Conservation (phyloP, 2,888 invertebrate genomes). For the Euspilapteryx auroguttella region DNA sequence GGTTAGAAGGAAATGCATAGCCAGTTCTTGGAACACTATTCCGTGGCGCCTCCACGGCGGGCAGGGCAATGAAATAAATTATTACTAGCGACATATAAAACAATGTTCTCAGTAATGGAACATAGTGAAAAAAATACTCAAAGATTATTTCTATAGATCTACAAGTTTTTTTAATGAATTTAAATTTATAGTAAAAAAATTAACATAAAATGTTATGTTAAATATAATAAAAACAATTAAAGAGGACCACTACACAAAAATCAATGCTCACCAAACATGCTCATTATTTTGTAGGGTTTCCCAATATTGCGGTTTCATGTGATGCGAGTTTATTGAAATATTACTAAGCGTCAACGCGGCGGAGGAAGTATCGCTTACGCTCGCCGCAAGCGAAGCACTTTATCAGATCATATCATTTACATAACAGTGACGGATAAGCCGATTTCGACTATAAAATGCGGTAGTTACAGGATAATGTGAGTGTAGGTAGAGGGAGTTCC, state of each 20-base stretch:
- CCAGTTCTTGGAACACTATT: slow-evolving; percentile 43
- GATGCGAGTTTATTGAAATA: slow-evolving; percentile 20
- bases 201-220: too few species aligned
- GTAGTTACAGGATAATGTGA: neutral
- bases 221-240: too few species aligned
- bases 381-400: slow-evolving; percentile 1
- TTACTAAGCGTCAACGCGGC: slow-evolving; percentile 13
- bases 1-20: slow-evolving; percentile 24
- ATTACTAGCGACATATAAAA: too few species aligned
- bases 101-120: too few species aligned
- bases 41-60: slow-evolving; percentile 34
- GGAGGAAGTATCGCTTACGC: slow-evolving; percentile 13
- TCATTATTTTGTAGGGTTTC: slow-evolving; percentile 26
- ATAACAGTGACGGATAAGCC: neutral
- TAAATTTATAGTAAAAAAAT: too few species aligned
- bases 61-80: slow-evolving; percentile 39
- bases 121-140: too few species aligned
- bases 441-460: neutral
- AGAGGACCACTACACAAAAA: too few species aligned
- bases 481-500: slow-evolving; percentile 16
- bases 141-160: too few species aligned
- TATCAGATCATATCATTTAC: neutral
- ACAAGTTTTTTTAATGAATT: too few species aligned
- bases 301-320: slow-evolving; percentile 19
- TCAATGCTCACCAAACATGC: too few species aligned